Conservation (phyloP, 92 coral and sea anemone species). For the Pocillopora meandrina region DNA sequence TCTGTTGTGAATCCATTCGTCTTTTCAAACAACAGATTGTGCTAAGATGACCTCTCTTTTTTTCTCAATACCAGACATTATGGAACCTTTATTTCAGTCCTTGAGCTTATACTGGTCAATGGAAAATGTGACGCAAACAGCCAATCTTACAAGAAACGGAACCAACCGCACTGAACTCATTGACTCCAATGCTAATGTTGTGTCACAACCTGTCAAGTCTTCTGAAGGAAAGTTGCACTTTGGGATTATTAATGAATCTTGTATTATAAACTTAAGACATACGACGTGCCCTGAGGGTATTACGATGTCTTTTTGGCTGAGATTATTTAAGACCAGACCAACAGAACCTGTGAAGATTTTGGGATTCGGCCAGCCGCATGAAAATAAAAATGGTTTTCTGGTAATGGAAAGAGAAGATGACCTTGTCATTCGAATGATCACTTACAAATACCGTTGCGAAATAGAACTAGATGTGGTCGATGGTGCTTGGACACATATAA, state of each 20-base stretch:
- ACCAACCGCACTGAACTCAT: not conserved
- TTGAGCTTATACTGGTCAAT: not conserved
- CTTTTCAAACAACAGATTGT: too few relatives aligned
- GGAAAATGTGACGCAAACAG: not conserved
- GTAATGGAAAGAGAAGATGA: not conserved
- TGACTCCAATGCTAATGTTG: not conserved
- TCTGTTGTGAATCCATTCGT: too few relatives aligned
- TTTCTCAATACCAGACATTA: not conserved
- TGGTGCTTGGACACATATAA: conserved; percentile 3
- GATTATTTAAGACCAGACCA: not conserved
- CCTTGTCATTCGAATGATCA: not conserved
- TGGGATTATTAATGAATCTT: conserved; percentile 1
- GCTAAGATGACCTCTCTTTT: too few relatives aligned
- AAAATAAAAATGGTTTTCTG: not conserved
- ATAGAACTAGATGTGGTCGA: not conserved
- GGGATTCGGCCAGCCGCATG: conserved; percentile 2
- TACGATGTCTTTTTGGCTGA: conserved; percentile 5
- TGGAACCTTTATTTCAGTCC: not conserved
- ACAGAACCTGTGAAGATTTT: not conserved
- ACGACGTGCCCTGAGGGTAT: not conserved
- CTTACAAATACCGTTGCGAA: too few relatives aligned
- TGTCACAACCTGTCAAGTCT: not conserved
- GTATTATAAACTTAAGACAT: not conserved
- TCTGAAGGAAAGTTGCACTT: not conserved
- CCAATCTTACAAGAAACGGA: not conserved